A percentile compares a stretch with the other conserved stretches of the same genome.
Conservation (phyloP, 2,113 vertebrate species). For the Alethe castanea region DNA sequence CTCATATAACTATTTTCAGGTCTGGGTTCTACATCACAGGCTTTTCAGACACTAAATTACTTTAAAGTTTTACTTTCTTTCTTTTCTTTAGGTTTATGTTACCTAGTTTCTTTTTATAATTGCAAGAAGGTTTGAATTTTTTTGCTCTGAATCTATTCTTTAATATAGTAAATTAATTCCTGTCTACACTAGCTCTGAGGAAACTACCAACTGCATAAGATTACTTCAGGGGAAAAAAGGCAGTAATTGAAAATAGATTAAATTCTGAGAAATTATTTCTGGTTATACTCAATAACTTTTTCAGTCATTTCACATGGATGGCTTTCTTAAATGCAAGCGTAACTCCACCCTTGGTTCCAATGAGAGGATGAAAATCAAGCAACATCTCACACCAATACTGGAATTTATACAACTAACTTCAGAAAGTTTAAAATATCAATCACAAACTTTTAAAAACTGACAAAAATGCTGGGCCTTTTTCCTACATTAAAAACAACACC, state of each 20-base stretch:
- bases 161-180: not conserved
- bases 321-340: not conserved
- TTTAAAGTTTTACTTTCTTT: not conserved
- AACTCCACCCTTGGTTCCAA: not conserved
- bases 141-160: not conserved
- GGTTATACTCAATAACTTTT: not conserved
- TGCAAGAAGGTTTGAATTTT: not conserved
- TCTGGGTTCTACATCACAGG: not conserved
- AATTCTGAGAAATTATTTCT: not conserved
- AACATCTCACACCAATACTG: not conserved
- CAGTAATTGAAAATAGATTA: not conserved
- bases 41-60: not conserved
- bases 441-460: not conserved
- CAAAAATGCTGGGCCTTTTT: not conserved
- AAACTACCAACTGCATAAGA: not conserved
- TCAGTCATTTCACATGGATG: not conserved
- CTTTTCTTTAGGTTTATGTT: not conserved
- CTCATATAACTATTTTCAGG: not conserved
- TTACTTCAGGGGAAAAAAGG: not conserved
- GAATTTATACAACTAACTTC: not conserved
- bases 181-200: not conserved
- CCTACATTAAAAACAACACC: not conserved
- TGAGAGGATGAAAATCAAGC: not conserved
- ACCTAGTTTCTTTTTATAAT: not conserved
- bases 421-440: not conserved